Percentiles rank a stretch among this genome's conserved stretches.
phyloP scores from a whole-genome alignment of 2,888 invertebrate genomes.

The Steinernema scapterisci region DNA sequence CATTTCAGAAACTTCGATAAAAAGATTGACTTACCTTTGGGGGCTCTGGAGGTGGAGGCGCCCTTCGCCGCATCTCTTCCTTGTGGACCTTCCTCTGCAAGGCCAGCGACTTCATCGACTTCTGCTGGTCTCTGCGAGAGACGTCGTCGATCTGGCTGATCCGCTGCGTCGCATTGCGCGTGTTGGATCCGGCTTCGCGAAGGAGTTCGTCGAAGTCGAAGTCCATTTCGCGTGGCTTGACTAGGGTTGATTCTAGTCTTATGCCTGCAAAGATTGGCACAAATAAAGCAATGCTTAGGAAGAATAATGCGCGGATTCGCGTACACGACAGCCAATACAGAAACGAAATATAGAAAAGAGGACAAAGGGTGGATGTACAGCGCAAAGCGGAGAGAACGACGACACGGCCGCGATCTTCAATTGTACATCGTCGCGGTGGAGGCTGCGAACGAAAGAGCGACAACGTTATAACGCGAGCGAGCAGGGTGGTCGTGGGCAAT shows the following conservation, averaged over 20 bases:
- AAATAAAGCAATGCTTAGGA: too few species aligned
- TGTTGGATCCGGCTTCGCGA: conserved; percentile 37
- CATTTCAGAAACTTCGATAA: background rate
- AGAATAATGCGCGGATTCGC: too few species aligned
- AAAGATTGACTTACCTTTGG: conserved; percentile 22
- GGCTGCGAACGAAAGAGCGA: background rate
- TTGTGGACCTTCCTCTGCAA: conserved; percentile 33
- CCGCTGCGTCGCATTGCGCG: conserved; percentile 35
- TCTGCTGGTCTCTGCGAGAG: conserved; percentile 35
- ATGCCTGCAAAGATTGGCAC: too few species aligned
- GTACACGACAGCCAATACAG: too few species aligned
- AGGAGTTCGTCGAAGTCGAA: conserved; percentile 43
- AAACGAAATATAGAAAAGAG: background rate
- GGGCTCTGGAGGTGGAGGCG: conserved; percentile 33
- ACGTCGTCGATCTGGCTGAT: conserved; percentile 38
- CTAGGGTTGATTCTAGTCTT: too few species aligned
- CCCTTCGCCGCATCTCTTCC: conserved; percentile 36
- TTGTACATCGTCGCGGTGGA: background rate
- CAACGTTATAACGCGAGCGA: background rate
- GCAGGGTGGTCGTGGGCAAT: background rate
- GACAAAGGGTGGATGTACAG: background rate
- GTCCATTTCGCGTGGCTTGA: background rate
- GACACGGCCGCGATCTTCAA: background rate
- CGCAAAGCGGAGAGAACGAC: background rate
- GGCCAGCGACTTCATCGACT: conserved; percentile 34